These are phyloP conservation scores for Polyommatus iphigenia DNA, from an alignment of 2,888 invertebrate genomes.

Conservation along the genomic window DNA sequence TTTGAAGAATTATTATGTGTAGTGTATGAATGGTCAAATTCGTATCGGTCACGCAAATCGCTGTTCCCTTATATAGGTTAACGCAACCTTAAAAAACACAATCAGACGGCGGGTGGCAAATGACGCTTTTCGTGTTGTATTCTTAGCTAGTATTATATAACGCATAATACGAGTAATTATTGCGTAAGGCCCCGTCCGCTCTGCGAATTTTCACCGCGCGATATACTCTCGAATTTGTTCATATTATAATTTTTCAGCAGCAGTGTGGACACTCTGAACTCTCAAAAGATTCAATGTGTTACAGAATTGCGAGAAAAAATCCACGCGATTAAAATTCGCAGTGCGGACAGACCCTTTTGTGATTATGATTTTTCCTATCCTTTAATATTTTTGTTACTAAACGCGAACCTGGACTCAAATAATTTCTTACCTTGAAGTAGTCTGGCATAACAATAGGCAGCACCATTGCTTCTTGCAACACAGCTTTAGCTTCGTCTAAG, in stretches of 20 bases:
- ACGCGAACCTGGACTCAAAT: neutral
- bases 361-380: neutral
- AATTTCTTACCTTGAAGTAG: constrained; percentile 85
- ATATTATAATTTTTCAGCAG: no score
- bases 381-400: no score
- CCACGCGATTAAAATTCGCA: no score
- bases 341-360: no score
- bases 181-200: no score
- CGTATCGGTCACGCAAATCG: constrained; percentile 43
- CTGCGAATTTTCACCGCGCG: no score
- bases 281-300: no score
- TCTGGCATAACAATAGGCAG: constrained; percentile 93
- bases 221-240: no score
- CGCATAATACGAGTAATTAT: neutral
- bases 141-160: neutral
- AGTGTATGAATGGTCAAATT: constrained; percentile 48
- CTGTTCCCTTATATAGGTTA: constrained; percentile 2
- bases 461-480: constrained; percentile 92
- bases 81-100: constrained; percentile 3
- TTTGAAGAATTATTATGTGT: constrained; percentile 42
- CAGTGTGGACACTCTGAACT: no score
- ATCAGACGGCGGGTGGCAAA: neutral
- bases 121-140: neutral
- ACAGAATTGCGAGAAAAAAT: no score
- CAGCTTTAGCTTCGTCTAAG: constrained; percentile 86